A percentile compares a stretch with the other conserved stretches of the same genome.
phyloP scores from a whole-genome alignment of 2,797 vertebrate genomes.

The Chelon auratus region DNA sequence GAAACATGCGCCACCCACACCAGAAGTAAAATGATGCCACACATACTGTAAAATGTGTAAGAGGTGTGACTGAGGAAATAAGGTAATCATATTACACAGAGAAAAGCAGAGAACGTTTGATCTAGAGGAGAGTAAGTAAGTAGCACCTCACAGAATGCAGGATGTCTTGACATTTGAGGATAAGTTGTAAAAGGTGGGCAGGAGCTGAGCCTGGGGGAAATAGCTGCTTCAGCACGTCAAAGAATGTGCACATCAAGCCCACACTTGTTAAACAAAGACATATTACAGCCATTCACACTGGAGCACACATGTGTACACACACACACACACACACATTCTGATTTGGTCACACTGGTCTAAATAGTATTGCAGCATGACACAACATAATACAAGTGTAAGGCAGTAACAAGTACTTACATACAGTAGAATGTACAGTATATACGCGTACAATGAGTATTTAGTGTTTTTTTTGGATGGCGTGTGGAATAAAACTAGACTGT shows the following conservation, averaged over 20 bases:
- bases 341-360: slow-evolving; percentile 7
- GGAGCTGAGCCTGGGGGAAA: slow-evolving; percentile 37
- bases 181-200: slow-evolving; percentile 54
- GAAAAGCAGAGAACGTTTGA: background rate
- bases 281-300: slow-evolving; percentile 60
- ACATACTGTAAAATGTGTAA: slow-evolving; percentile 11
- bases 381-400: slow-evolving; percentile 11
- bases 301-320: background rate
- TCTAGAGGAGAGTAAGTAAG: slow-evolving; percentile 8
- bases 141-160: slow-evolving; percentile 38
- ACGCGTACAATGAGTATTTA: background rate
- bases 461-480: background rate
- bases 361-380: background rate
- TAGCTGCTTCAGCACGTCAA: slow-evolving; percentile 68
- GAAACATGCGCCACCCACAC: slow-evolving; percentile 15
- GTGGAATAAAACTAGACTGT: slow-evolving; percentile 16
- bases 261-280: slow-evolving; percentile 75
- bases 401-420: slow-evolving; percentile 13
- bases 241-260: slow-evolving; percentile 83
- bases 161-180: slow-evolving; percentile 50
- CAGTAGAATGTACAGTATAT: background rate
- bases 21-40: slow-evolving; percentile 10
- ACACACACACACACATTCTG: slow-evolving; percentile 15
- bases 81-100: slow-evolving; percentile 14
- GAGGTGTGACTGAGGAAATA: slow-evolving; percentile 32